Evolutionary conservation across 1,140 invertebrate species (phyloP).

Genomic region (Drosophila kohkoa): DNA sequence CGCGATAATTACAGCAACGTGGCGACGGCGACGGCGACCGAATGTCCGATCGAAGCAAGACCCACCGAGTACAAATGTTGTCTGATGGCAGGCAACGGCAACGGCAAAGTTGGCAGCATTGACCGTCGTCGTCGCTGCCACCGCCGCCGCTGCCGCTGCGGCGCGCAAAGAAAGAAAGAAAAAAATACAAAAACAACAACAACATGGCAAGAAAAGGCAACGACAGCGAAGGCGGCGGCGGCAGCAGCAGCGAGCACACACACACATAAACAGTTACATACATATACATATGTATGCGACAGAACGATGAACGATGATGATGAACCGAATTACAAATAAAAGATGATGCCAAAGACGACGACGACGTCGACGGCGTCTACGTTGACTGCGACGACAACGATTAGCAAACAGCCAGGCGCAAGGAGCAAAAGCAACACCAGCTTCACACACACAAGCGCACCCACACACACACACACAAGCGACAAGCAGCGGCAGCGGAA

Average conservation of each 20-base stretch:
- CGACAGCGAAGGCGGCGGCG: conserved; percentile 32
- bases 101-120: conserved; percentile 79
- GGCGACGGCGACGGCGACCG: conserved; percentile 51
- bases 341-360: conserved; percentile 84
- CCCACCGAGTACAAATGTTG: conserved; percentile 82
- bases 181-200: conserved; percentile 37
- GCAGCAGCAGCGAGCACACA: conserved; percentile 41
- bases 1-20: conserved; percentile 58
- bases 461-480: conserved; percentile 29
- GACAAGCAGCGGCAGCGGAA: conserved; percentile 60
- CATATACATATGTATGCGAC: conserved; percentile 61
- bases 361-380: conserved; percentile 51
- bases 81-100: conserved; percentile 79
- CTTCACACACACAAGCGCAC: conserved; percentile 39
- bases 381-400: conserved; percentile 77
- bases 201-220: conserved; percentile 63
- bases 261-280: conserved; percentile 40
- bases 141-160: conserved; percentile 51
- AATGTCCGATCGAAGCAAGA: conserved; percentile 79
- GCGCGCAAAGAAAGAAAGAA: conserved; percentile 56
- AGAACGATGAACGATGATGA: conserved; percentile 84
- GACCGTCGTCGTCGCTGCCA: conserved; percentile 70
- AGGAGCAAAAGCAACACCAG: conserved; percentile 69
- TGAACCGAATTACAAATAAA: conserved; percentile 85
- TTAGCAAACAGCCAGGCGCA: conserved; percentile 76